These are phyloP conservation scores for Drosophila bipectinata DNA, from an alignment of 1,140 invertebrate genomes.

Conservation along the genomic window DNA sequence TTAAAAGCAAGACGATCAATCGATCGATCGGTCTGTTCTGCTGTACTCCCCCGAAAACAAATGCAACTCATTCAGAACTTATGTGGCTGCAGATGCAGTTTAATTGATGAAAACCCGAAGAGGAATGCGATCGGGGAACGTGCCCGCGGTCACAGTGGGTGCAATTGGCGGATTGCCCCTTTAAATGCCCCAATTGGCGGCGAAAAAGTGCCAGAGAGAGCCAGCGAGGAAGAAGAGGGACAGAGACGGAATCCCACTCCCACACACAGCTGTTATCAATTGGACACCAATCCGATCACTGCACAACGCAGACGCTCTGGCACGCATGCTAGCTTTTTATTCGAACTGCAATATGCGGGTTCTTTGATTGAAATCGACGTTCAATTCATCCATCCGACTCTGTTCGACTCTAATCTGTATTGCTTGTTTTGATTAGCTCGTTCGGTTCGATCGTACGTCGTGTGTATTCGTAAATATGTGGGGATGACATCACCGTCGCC, in stretches of 20 bases:
- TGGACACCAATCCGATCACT: constrained; percentile 17
- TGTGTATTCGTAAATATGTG: constrained; percentile 51
- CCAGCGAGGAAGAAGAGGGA: constrained; percentile 9
- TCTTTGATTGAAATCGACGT: constrained; percentile 38
- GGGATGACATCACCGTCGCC: constrained; percentile 72
- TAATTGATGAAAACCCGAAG: constrained; percentile 35
- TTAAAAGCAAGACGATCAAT: constrained; percentile 45
- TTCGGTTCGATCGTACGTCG: constrained; percentile 20
- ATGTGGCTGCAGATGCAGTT: constrained; percentile 10
- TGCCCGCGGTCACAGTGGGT: constrained; percentile 29
- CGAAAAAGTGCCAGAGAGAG: not conserved
- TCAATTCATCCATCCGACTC: constrained; percentile 24
- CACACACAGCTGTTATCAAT: constrained; percentile 29
- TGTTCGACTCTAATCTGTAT: constrained; percentile 54
- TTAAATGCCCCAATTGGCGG: not conserved
- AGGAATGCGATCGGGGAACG: constrained; percentile 29
- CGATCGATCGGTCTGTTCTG: constrained; percentile 13
- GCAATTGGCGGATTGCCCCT: constrained; percentile 8
- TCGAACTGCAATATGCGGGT: constrained; percentile 31
- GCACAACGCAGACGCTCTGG: constrained; percentile 26
- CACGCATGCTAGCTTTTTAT: constrained; percentile 3
- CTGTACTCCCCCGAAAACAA: constrained; percentile 19
- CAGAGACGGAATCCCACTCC: constrained; percentile 7
- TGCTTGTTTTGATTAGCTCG: constrained; percentile 68
- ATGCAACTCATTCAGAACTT: constrained; percentile 27